Evolutionary conservation across 1,140 invertebrate genomes (phyloP).

Genomic region (Portunus trituberculatus): DNA sequence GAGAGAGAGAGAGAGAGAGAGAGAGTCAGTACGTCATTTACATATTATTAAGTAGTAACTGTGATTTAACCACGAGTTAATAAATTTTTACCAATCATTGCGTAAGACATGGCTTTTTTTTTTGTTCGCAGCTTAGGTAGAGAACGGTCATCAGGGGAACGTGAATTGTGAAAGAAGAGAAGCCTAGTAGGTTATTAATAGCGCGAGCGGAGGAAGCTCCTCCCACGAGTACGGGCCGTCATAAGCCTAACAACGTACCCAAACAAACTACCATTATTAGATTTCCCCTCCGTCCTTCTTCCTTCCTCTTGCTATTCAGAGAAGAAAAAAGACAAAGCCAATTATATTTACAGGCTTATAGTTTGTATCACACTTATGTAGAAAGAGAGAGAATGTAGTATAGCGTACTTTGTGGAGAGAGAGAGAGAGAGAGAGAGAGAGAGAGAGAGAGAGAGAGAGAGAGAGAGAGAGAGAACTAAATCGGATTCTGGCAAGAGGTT

Average conservation of each 20-base stretch:
- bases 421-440: conserved; percentile 41
- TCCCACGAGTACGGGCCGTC: background rate
- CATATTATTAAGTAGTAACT: background rate
- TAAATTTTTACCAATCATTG: background rate
- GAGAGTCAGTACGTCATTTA: no score
- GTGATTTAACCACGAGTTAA: background rate
- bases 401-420: background rate
- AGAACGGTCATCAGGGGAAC: background rate
- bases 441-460: conserved; percentile 41
- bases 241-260: conserved; percentile 49
- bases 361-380: background rate
- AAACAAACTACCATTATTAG: conserved; percentile 12
- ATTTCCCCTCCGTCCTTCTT: background rate
- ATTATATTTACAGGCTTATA: background rate
- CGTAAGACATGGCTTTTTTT: background rate
- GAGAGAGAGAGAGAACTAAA: conserved; percentile 20
- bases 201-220: background rate
- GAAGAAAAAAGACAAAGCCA: background rate
- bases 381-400: background rate
- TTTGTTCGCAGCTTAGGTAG: background rate
- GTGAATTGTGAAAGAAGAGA: background rate
- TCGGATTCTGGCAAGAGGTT: background rate
- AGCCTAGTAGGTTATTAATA: background rate
- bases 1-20: no score
- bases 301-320: background rate